A percentile compares a stretch with the other conserved stretches of the same genome.
phyloP scores from a whole-genome alignment of 2,113 vertebrate species.

The Fregata magnificens region DNA sequence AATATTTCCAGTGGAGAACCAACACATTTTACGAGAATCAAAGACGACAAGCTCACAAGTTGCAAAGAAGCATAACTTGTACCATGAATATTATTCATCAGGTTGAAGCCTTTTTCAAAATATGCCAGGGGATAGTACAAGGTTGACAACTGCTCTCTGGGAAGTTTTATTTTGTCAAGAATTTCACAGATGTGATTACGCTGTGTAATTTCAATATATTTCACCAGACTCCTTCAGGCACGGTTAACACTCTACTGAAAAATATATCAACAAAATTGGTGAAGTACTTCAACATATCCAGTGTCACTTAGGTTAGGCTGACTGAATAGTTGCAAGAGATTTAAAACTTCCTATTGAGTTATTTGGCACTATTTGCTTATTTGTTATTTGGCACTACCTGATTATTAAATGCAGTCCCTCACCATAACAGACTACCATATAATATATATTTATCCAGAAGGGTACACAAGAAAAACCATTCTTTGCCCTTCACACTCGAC shows the following conservation, averaged over 20 bases:
- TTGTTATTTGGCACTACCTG: not conserved
- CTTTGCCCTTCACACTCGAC: not conserved
- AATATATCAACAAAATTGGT: slow-evolving; percentile 26
- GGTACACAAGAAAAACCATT: not conserved
- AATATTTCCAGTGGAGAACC: slow-evolving; percentile 11
- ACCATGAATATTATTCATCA: slow-evolving; percentile 42
- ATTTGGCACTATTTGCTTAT: not conserved
- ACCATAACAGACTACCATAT: not conserved
- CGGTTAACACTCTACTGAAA: slow-evolving; percentile 30
- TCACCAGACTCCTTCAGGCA: slow-evolving; percentile 30
- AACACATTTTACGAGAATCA: slow-evolving; percentile 38
- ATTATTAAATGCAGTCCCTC: not conserved
- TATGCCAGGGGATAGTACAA: slow-evolving; percentile 23
- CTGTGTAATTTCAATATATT: slow-evolving; percentile 49
- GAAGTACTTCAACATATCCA: not conserved
- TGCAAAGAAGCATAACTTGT: slow-evolving; percentile 30
- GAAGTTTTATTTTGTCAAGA: slow-evolving; percentile 53
- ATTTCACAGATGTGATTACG: slow-evolving; percentile 57
- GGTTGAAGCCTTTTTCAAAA: slow-evolving; percentile 42
- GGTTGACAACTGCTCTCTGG: slow-evolving; percentile 41
- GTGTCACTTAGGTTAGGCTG: not conserved
- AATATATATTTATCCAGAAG: not conserved
- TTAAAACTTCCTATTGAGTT: not conserved
- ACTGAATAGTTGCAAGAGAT: not conserved
- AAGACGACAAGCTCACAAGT: slow-evolving; percentile 54